phyloP scores from a whole-genome alignment of 2,888 invertebrate genomes.

The Macrophya alboannulata region DNA sequence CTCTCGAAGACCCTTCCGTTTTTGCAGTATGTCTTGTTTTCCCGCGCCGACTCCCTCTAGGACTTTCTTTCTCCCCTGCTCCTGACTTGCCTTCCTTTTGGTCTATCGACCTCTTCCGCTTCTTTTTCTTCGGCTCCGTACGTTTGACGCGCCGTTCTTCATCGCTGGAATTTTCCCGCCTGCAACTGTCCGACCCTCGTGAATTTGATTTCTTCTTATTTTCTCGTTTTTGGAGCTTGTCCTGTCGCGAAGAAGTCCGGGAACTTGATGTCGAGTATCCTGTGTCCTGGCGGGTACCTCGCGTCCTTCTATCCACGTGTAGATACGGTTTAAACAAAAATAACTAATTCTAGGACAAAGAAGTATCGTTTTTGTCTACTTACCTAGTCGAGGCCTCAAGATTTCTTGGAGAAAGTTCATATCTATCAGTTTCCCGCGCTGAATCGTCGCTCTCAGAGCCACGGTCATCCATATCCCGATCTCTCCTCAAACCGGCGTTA shows the following conservation, averaged over 20 bases:
- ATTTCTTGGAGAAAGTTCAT: conserved; percentile 69
- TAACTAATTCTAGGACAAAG: background rate
- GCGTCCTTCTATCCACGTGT: conserved; percentile 43
- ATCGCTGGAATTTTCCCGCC: conserved; percentile 54
- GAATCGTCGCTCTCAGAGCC: conserved; percentile 71
- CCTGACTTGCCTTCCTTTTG: conserved; percentile 62
- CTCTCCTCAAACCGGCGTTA: conserved; percentile 63
- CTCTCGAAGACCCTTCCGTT: conserved; percentile 49
- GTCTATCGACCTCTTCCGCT: conserved; percentile 56
- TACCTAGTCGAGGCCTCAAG: conserved; percentile 30
- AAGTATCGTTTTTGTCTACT: background rate
- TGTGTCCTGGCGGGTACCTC: conserved; percentile 82
- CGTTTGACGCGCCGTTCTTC: conserved; percentile 61
- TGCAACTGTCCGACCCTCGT: conserved; percentile 49
- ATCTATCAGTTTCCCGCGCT: conserved; percentile 70
- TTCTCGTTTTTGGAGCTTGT: conserved; percentile 67
- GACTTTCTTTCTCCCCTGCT: conserved; percentile 59
- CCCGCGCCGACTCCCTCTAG: conserved; percentile 43
- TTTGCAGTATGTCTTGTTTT: conserved; percentile 36
- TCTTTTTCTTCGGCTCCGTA: conserved; percentile 55
- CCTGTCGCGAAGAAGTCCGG: conserved; percentile 80
- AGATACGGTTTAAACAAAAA: conserved; percentile 12
- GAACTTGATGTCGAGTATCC: conserved; percentile 88
- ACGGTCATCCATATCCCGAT: conserved; percentile 68
- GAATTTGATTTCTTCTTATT: conserved; percentile 64